Evolutionary conservation across 2,888 invertebrate species (phyloP), one percentile per base, ranked within the genome.

Genomic region (Listrodromus nycthemerus): DNA sequence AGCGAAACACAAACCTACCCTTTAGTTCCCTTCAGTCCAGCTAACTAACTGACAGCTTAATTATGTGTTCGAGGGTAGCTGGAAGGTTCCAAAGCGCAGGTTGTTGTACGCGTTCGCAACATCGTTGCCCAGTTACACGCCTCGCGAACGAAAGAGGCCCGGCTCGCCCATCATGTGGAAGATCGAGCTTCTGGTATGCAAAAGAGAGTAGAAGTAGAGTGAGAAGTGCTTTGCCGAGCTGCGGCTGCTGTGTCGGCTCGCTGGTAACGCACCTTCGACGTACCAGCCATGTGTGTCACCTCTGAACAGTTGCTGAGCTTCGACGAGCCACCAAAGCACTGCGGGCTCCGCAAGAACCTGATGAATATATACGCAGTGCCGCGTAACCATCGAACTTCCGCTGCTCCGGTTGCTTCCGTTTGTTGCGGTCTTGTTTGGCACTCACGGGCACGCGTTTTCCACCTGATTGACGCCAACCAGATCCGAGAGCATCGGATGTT

Each of bases 21-120:
- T 45, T 73, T 48, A 65, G n/a, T 70, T 86, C 80, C 67, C 80
- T 83, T 69, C 50, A 70, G 65, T 78, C 65, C 55, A 37, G 55
- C 78, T 75, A 86, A 80, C 63, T 73, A 86, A 89, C 87, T 87
- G 88, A 89, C 88, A 88, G 87, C 85, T 88, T 89, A 89, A 90
- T 90, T 88, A 88, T 88, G 87, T 85, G 87, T 87, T 83, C 78
- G 79, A 82, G 69, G 55, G 73, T 74, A 30, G 66, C 61, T 80
- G 67, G 69, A 75, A 52, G 65, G 33, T 33, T 55, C 71, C 81
- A 79, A 82, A 80, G 77, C 65, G 77, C 66, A 65, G 85, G 76
- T 80, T 45, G 55, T n/a, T 65, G 24, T 30, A 30, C 30, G 58
- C 63, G 7, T 19, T 65, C 33, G 10, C 21, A 33, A 65, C 37